phyloP scores from a whole-genome alignment of 2,113 vertebrate genomes.

The Otocyon megalotis region DNA sequence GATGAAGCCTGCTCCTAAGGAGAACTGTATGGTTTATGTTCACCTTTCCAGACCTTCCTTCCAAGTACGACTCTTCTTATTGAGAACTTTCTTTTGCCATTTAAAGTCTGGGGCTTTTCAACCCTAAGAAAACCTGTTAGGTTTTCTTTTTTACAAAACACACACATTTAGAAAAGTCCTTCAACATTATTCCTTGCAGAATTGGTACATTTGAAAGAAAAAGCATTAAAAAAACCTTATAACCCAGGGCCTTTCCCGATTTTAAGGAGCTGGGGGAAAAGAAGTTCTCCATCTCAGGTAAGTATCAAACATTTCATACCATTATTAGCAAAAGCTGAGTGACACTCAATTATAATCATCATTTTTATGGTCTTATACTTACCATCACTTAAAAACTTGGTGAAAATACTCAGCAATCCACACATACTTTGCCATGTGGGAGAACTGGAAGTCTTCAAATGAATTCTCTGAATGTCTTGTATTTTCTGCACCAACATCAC shows the following conservation, averaged over 20 bases:
- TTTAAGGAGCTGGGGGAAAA: neutral
- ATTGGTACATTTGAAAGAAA: conserved; percentile 28
- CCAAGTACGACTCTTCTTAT: conserved; percentile 26
- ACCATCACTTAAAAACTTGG: conserved; percentile 93
- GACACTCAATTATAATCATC: neutral
- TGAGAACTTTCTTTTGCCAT: conserved; percentile 41
- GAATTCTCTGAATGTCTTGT: conserved; percentile 83
- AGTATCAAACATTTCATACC: neutral
- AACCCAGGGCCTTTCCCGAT: neutral
- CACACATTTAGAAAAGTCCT: neutral
- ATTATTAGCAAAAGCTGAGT: neutral
- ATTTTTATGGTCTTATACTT: conserved; percentile 75
- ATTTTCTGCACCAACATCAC: conserved; percentile 93
- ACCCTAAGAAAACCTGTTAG: neutral
- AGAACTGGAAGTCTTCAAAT: conserved; percentile 80
- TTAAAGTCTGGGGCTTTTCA: conserved; percentile 44
- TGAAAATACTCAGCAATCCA: conserved; percentile 90
- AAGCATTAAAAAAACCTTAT: neutral
- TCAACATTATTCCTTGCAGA: conserved; percentile 20
- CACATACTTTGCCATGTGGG: conserved; percentile 89
- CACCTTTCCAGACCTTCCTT: neutral
- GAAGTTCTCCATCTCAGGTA: neutral
- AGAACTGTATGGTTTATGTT: neutral
- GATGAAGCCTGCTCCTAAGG: neutral
- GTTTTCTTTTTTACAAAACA: conserved; percentile 34